phyloP scores from a whole-genome alignment of 1,140 invertebrate genomes.

The Drosophila virilis region DNA sequence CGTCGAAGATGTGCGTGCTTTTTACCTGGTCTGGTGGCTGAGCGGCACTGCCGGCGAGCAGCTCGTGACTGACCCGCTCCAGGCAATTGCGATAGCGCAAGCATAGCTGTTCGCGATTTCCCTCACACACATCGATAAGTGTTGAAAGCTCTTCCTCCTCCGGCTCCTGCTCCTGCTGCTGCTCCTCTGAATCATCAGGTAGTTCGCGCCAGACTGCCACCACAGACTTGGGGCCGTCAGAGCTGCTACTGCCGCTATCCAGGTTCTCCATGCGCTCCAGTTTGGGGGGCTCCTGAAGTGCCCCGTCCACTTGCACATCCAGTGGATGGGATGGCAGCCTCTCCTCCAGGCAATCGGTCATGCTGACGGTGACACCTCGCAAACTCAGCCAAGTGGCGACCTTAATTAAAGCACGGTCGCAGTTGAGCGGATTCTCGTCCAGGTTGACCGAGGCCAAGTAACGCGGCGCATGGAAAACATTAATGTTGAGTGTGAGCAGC shows the following conservation, averaged over 20 bases:
- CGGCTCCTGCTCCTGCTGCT: slow-evolving; percentile 1
- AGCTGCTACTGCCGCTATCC: slow-evolving; percentile 13
- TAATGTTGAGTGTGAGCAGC: slow-evolving; percentile 61
- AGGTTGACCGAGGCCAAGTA: slow-evolving; percentile 62
- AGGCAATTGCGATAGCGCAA: slow-evolving; percentile 66
- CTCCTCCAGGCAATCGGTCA: slow-evolving; percentile 59
- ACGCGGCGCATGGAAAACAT: slow-evolving; percentile 54
- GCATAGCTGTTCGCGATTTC: slow-evolving; percentile 64
- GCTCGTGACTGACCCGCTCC: slow-evolving; percentile 65
- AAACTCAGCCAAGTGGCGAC: slow-evolving; percentile 54
- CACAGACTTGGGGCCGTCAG: slow-evolving; percentile 53
- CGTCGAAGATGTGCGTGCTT: slow-evolving; percentile 59
- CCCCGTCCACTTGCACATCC: slow-evolving; percentile 26
- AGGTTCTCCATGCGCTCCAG: slow-evolving; percentile 57
- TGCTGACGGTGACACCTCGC: slow-evolving; percentile 53
- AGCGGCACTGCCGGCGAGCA: slow-evolving; percentile 38
- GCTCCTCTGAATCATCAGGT: slow-evolving; percentile 56
- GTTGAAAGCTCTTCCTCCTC: slow-evolving; percentile 43
- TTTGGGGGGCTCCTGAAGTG: slow-evolving; percentile 3
- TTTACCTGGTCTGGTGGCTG: slow-evolving; percentile 34
- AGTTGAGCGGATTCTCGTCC: slow-evolving; percentile 73
- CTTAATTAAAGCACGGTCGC: slow-evolving; percentile 59
- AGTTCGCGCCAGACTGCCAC: slow-evolving; percentile 58
- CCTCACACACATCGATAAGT: slow-evolving; percentile 61
- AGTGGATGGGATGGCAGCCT: slow-evolving; percentile 4